Evolutionary conservation across 1,140 invertebrate genomes (phyloP), one percentile per base, ranked within the genome.

Genomic region (Heliothis subflexa): DNA sequence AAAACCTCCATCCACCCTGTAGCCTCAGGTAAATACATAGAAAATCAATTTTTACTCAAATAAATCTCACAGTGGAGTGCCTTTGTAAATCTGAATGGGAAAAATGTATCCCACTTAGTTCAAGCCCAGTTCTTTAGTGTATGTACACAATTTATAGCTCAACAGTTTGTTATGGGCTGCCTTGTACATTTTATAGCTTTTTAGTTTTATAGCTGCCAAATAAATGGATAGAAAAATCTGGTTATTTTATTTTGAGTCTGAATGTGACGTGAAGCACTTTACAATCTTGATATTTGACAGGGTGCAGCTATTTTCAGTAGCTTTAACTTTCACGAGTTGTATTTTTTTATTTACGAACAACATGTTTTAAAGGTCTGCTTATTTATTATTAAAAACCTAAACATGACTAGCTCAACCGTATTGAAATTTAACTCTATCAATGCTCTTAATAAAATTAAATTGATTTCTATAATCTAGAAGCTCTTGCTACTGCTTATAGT

Each of bases 11-110:
- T 7, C 33, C 54, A n/a, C 18, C n/a, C 54, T 18, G 10, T 55
- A 25, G 11, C 40, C 62, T 18, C 62, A 66, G 62, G 62, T 66
- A 66, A 64, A 68, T 70, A 70, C 47, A 11, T 21, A 50, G 45
- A 70, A 70, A 70, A 70, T 28, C 18, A n/a, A 50, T 52, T 21
- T 66, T 47, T 47, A 50, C 21, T 18, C 47, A 70, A 52, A 70
- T 70, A 70, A 70, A 70, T 70, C 66, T 70, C 21, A 2, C 25
- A 25, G 25, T 28, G 66, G 14, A 70, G 66, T 70, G 47, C 66
- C 33, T 70, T 70, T 70, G 66, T 70, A 70, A 70, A 70, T 50
- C 66, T 50, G 66, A 70, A 70, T 50, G 47, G 47, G 66, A 52
- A 16, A 45, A 70, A 70, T 70, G 47, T 70, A 70, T 70, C 47